These are phyloP conservation scores for Caenorhabditis inopinata DNA, from an alignment of 1,140 invertebrate genomes.

Conservation along the genomic window DNA sequence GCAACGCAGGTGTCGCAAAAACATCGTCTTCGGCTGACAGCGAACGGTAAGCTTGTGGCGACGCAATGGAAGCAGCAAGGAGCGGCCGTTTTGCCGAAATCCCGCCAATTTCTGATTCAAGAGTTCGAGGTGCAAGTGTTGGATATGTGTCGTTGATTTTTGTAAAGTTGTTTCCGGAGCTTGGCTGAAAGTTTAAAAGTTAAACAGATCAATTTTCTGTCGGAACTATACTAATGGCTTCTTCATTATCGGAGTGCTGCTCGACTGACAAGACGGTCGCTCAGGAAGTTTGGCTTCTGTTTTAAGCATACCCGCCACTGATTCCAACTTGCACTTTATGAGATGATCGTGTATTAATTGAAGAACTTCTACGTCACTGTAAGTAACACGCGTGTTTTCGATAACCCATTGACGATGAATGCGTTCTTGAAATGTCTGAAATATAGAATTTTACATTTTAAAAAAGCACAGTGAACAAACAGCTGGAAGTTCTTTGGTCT, in stretches of 20 bases:
- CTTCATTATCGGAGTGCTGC: constrained; percentile 47
- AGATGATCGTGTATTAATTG: constrained; percentile 89
- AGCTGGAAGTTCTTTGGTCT: neutral
- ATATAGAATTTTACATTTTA: neutral
- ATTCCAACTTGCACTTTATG: constrained; percentile 73
- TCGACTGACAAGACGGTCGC: constrained; percentile 50
- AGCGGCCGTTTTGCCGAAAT: neutral
- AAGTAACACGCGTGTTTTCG: constrained; percentile 88
- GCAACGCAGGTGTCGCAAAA: neutral
- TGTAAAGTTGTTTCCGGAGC: neutral
- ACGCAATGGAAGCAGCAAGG: neutral
- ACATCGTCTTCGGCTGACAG: neutral
- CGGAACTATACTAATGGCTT: constrained; percentile 50
- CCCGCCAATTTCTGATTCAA: constrained; percentile 14
- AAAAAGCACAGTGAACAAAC: neutral
- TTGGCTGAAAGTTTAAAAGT: neutral
- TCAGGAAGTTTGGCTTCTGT: constrained; percentile 57
- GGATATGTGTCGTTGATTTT: constrained; percentile 35
- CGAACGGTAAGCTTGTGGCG: neutral
- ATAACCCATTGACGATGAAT: constrained; percentile 78
- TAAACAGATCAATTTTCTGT: neutral
- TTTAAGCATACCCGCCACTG: constrained; percentile 52
- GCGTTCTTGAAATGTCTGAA: constrained; percentile 49
- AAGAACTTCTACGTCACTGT: constrained; percentile 86
- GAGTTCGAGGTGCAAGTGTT: constrained; percentile 20